Evolutionary conservation across 2,888 invertebrate species (phyloP), one percentile per base, ranked within the genome.

Genomic region (Laothoe populi): DNA sequence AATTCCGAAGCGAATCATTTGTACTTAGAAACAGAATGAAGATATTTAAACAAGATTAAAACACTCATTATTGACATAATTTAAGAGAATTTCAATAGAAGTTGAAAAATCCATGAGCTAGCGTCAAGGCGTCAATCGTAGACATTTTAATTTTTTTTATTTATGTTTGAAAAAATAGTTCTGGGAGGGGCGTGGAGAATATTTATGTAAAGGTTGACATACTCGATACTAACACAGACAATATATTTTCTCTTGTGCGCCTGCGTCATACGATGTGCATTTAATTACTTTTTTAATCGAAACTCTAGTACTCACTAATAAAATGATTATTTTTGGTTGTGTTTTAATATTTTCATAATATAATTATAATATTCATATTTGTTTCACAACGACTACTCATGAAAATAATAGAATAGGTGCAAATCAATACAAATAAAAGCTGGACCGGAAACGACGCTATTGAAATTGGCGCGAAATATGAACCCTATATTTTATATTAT

Each of bases 81-180:
- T 64, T 19, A 44, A 57, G 65, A 59, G 4, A 53, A 40, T 26
- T 53, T 57, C 46, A 57, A 46, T 62, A 74, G 73, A 82, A 81
- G 75, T 77, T 74, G 66, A 74, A 79, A 83, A 82, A 77, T 73
- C 40, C 57, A 79, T 79, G 77, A 78, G 79, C 78, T 78, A 84
- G 87, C 86, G 83, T 86, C 87, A 85, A 88, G 84, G 89, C 88
- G 87, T 89, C 88, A 88, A 90, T 87, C 88, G 75, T 87, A 89
- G 87, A 89, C 84, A 82, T 71, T 68, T 70, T 31, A 8, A 31
- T 66, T 71, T 64, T 64, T 64, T 66, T 68, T 70, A 23, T 26
- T 68, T 70, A 13, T 49, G 48, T 35, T 53, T 19, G 35, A 53
- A 53, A n/a, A n/a, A n/a, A 19, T 35, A 31, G 35, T 26, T 49